These are phyloP conservation scores for Papilio machaon DNA, from an alignment of 1,140 invertebrate genomes.

Conservation along the genomic window DNA sequence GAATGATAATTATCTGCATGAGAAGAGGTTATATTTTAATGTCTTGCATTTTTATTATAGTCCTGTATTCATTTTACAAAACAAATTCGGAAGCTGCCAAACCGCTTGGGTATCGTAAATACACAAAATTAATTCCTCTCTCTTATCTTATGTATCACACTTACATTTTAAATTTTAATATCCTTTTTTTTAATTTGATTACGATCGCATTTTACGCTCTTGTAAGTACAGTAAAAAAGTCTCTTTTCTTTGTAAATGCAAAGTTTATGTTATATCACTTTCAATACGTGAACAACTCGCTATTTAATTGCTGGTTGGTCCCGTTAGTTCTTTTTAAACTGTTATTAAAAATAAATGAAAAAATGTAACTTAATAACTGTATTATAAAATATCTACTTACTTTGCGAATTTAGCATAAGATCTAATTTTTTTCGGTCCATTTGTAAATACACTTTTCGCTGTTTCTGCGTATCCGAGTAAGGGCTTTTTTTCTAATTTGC, in stretches of 20 bases:
- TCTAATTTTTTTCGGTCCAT: constrained; percentile 86
- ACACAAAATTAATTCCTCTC: constrained; percentile 2
- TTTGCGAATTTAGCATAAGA: constrained; percentile 84
- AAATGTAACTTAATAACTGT: neutral
- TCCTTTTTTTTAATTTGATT: neutral
- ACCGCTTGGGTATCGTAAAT: neutral
- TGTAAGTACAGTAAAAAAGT: neutral
- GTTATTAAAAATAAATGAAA: neutral
- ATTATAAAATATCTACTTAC: constrained; percentile 67
- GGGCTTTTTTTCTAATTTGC: constrained; percentile 85
- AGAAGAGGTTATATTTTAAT: neutral
- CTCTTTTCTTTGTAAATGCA: neutral
- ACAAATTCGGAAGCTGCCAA: neutral
- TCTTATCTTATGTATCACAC: neutral
- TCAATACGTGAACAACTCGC: neutral
- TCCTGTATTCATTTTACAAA: neutral
- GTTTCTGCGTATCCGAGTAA: constrained; percentile 90
- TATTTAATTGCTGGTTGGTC: neutral
- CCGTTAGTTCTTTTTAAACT: neutral
- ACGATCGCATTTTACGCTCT: neutral
- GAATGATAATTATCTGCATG: too few relatives aligned
- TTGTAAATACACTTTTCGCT: constrained; percentile 87
- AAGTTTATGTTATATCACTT: neutral
- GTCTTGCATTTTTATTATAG: neutral
- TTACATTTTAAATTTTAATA: neutral